A percentile compares a stretch with the other conserved stretches of the same genome.
These are phyloP conservation scores for Callaeas wilsoni DNA, from an alignment of 2,113 vertebrate species.

Conservation along the genomic window DNA sequence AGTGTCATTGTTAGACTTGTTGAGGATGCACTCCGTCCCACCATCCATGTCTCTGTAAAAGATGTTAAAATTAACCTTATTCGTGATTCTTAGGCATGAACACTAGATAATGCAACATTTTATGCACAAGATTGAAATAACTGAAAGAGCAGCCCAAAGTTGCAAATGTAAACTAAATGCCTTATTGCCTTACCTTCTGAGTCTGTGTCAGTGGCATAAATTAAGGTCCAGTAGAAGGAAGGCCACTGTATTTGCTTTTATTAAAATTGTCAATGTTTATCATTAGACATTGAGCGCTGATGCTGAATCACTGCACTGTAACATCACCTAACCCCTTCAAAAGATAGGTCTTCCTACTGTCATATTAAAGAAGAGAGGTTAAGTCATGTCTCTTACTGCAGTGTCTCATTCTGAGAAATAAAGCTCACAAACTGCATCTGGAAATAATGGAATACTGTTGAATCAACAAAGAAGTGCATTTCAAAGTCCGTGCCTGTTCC, in stretches of 20 bases:
- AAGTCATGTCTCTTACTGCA: background rate
- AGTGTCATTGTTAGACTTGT: accelerated
- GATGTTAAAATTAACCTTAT: background rate
- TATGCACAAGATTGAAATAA: background rate
- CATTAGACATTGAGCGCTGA: background rate
- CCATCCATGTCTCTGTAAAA: background rate
- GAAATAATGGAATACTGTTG: background rate
- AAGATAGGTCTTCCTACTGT: background rate
- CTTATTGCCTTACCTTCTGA: background rate
- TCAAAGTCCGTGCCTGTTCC: background rate
- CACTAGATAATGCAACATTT: background rate
- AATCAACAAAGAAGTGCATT: background rate
- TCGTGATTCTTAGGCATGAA: background rate
- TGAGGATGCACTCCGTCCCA: background rate
- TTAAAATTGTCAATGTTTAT: background rate
- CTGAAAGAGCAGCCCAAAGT: background rate
- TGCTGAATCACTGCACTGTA: background rate
- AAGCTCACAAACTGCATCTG: background rate
- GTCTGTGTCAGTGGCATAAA: background rate
- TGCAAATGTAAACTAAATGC: background rate
- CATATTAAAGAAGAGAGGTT: background rate
- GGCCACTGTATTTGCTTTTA: background rate
- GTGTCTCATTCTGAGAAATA: background rate
- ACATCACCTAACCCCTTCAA: background rate
- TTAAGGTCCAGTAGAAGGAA: background rate